phyloP scores from a whole-genome alignment of 2,797 vertebrate genomes.

The Triplophysa bombifrons region DNA sequence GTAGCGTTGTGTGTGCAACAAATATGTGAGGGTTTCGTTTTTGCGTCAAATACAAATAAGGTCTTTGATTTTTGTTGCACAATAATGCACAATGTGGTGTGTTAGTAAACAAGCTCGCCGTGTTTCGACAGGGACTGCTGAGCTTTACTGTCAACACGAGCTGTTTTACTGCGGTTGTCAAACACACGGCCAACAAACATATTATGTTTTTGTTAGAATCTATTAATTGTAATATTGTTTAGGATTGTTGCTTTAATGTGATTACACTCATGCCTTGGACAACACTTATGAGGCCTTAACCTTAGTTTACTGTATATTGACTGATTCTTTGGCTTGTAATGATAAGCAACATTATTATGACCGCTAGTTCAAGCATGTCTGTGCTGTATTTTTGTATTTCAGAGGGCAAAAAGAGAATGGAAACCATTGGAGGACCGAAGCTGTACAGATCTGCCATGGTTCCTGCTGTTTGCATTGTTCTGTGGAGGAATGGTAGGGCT shows the following conservation, averaged over 20 bases:
- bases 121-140: not conserved
- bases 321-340: not conserved
- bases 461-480: constrained; percentile 92
- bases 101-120: constrained; percentile 16
- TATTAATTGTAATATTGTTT: not conserved
- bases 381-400: constrained; percentile 47
- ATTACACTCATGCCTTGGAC: not conserved
- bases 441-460: constrained; percentile 97
- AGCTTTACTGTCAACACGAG: constrained; percentile 2
- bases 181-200: not conserved
- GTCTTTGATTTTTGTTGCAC: constrained; percentile 21
- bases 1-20: not conserved
- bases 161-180: not conserved
- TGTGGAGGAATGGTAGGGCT: constrained; percentile 93
- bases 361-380: not conserved
- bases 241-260: not conserved
- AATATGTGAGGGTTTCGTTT: not conserved
- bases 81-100: constrained; percentile 9
- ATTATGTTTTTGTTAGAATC: not conserved
- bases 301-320: not conserved
- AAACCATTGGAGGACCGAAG: constrained; percentile 94
- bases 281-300: not conserved
- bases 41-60: not conserved
- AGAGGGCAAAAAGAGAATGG: constrained; percentile 98
- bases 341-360: not conserved